Evolutionary conservation across 2,888 invertebrate genomes (phyloP).

Genomic region (Acleris emargana): DNA sequence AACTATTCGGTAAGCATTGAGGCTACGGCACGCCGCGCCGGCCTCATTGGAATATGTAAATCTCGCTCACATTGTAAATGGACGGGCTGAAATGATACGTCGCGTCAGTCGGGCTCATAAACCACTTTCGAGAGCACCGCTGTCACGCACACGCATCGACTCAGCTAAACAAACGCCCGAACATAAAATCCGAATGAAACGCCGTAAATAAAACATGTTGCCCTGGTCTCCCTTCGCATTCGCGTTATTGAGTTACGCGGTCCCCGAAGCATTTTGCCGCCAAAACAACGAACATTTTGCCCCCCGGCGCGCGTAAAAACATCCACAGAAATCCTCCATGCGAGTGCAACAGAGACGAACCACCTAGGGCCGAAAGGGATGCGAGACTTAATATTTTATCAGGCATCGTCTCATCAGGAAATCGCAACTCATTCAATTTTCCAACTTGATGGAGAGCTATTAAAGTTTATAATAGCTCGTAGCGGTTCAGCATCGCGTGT

Average conservation of each 20-base stretch:
- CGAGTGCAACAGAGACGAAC: conserved; percentile 65
- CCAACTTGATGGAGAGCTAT: conserved; percentile 8
- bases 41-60: conserved; percentile 34
- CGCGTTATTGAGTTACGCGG: conserved; percentile 81
- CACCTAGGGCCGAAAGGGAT: conserved; percentile 72
- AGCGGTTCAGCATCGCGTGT: conserved; percentile 69
- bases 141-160: conserved; percentile 67
- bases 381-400: conserved; percentile 80
- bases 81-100: conserved; percentile 39
- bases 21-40: conserved; percentile 12
- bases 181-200: conserved; percentile 75
- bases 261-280: conserved; percentile 83
- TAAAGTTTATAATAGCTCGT: conserved; percentile 53
- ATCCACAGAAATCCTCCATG: conserved; percentile 65
- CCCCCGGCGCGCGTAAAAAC: conserved; percentile 83
- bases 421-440: conserved; percentile 44
- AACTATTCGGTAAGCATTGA: neutral
- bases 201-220: conserved; percentile 83
- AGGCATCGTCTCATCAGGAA: conserved; percentile 76
- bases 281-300: conserved; percentile 83
- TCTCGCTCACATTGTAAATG: conserved; percentile 32
- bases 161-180: conserved; percentile 51
- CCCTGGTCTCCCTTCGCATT: conserved; percentile 73
- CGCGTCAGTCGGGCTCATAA: conserved; percentile 53
- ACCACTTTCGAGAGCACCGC: conserved; percentile 45